Evolutionary conservation across 2,888 invertebrate genomes (phyloP), one percentile per base, ranked within the genome.

Genomic region (Azorinus chamasolen): DNA sequence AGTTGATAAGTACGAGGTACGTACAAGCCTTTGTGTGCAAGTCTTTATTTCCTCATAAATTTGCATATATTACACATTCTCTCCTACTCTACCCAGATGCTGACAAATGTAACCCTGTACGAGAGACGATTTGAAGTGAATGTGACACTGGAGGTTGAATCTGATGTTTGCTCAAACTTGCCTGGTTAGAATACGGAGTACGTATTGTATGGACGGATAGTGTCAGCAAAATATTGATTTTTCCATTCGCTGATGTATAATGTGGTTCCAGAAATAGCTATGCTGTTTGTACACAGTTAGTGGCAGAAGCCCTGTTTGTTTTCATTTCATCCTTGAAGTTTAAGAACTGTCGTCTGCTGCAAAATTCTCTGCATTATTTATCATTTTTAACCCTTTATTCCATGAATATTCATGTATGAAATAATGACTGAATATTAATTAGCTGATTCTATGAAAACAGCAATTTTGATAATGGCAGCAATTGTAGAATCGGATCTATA

Each of bases 1-100:
- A 74, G 25, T 59, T 66, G 10, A 32, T 77, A 5, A 62, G 55
- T 24, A 48, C 76, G 46, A 69, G 80, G 80, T 80, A 54, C 57
- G 75, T 51, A 12, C 24, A 27, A 18, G 2, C 54, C 18, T 32
- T 6, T 32, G 10, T 32, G 10, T 32, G 10, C 10, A 32, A 6
- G 32, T n/a, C n/a, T n/a, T n/a, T n/a, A n/a, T n/a, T n/a, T n/a
- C 32, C 10, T 32, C 32, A 32, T 32, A 32, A 24, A 50, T 50
- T 50, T 50, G 50, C 50, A 50, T 50, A 50, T 8, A 50, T 50
- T 50, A 22, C 22, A 32, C 10, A 10, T 6, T 10, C 4, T 32
- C 5, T 32, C 32, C 10, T 32, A 10, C 32, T 10, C 10, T 6
- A 4, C 32, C 32, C 32, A 32, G 32, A 6, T 32, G 32, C 32